phyloP scores from a whole-genome alignment of 1,140 invertebrate species.

The Solenopsis invicta region DNA sequence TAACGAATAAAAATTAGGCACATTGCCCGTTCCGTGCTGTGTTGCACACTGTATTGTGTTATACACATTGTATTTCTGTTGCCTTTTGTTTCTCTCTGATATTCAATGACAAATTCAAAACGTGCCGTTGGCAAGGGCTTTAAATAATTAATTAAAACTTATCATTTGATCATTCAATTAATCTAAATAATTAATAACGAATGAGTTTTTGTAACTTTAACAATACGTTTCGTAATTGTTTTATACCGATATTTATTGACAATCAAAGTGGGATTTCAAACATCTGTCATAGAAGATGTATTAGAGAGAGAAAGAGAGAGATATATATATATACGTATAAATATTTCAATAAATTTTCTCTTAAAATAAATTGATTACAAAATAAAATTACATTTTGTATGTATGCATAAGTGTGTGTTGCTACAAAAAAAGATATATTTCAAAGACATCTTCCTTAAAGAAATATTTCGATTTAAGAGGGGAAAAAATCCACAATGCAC shows the following conservation, averaged over 20 bases:
- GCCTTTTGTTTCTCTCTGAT: background rate
- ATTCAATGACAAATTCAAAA: slow-evolving; percentile 1
- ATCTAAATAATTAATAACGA: slow-evolving; percentile 18
- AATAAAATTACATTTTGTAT: slow-evolving; percentile 3
- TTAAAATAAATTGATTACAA: background rate
- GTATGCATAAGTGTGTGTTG: background rate
- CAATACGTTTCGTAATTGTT: slow-evolving; percentile 32
- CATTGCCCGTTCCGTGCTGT: background rate
- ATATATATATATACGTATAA: too few species aligned
- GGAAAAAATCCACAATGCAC: slow-evolving; percentile 10
- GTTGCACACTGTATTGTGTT: background rate
- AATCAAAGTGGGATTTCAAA: background rate
- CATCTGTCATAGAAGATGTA: background rate
- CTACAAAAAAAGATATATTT: background rate
- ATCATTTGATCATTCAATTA: slow-evolving; percentile 25
- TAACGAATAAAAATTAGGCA: background rate
- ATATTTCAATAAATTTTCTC: slow-evolving; percentile 8
- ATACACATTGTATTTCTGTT: background rate
- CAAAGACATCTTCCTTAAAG: background rate
- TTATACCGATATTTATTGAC: background rate
- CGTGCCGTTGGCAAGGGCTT: background rate
- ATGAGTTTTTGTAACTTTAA: slow-evolving; percentile 10
- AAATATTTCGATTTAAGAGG: slow-evolving; percentile 3
- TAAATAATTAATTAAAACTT: slow-evolving; percentile 35
- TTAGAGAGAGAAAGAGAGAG: too few species aligned